Percentiles rank a stretch among this genome's conserved stretches.
phyloP scores from a whole-genome alignment of 2,888 invertebrate genomes.

The Leptura quadrifasciata region DNA sequence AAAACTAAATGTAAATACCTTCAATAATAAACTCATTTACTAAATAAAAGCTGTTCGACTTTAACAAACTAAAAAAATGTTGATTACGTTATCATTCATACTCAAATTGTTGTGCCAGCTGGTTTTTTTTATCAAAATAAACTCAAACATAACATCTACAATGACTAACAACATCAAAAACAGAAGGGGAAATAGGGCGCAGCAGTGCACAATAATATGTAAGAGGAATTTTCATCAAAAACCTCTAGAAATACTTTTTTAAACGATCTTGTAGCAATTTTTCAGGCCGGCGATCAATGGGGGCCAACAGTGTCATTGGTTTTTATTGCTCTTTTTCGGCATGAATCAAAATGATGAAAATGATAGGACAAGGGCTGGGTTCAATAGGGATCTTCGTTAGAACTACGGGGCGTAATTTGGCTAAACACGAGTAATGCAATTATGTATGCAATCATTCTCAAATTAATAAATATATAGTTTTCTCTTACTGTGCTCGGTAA shows the following conservation, averaged over 20 bases:
- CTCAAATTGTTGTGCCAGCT: constrained; percentile 2
- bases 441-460: no score
- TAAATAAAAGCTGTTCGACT: no score
- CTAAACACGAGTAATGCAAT: no score
- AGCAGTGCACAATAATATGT: constrained; percentile 38
- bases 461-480: no score
- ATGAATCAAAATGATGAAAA: constrained; percentile 56
- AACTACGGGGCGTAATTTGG: not conserved
- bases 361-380: constrained; percentile 44
- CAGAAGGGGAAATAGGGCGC: constrained; percentile 22
- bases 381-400: constrained; percentile 30
- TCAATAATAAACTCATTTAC: no score
- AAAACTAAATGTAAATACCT: no score
- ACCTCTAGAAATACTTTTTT: constrained; percentile 37
- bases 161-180: constrained; percentile 26
- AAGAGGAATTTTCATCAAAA: constrained; percentile 39
- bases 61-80: no score
- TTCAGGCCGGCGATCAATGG: constrained; percentile 46
- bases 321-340: constrained; percentile 49
- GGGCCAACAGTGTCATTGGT: constrained; percentile 49
- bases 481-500: no score
- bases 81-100: not conserved
- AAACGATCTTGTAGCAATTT: constrained; percentile 41
- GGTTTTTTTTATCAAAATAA: not conserved
- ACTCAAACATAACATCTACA: constrained; percentile 19